Base-by-base conservation (phyloP, 2,797 vertebrate species). In the Phyllotis vaccarum region DNA sequence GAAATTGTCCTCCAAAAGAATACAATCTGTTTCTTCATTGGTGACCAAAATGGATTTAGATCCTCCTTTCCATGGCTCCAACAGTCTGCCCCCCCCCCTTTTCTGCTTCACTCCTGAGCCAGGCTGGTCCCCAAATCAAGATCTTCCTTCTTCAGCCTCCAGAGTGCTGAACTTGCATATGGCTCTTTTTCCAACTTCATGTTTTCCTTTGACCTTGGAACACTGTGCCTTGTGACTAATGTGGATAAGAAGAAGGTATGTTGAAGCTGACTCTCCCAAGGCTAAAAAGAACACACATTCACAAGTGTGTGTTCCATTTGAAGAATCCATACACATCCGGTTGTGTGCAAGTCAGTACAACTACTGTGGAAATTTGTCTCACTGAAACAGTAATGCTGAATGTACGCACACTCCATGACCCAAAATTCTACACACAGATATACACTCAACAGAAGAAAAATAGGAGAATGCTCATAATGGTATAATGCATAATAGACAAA, bases 21-120 rank as follows among this genome's bases (percentile, higher is more conserved):
- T 85, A 89, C 78, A 89, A 19, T 93, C 92, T 91, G 11, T 43
- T 86, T 96, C 79, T 89, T 62, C 2, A n/a, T 1, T 16, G 21
- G 17, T 60, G 16, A 76, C 31, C 29, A 79, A 90, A 92, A 64
- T 7, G 3, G 17, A 62, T 52, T 52, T 58, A 24, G 86, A 87
- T 68, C 34, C 13, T 9, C n/a, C n/a, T n/a, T n/a, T 72, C 16
- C 0, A 0, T 16, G 43, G n/a, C n/a, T 56, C 90, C 70, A 7
- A 3, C 17, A 66, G 40, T 16, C 62, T 22, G 78, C 10, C 29
- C 14, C 40, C 24, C 34, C 91, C 91, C 82, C 0, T 29, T 86
- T 82, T 62, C n/a, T n/a, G 31, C 22, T 79, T 91, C 14, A 3
- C 40, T 52, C 11, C 17, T 87, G 74, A 62, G 29, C 16, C 13